These are phyloP conservation scores for Synchiropus splendidus DNA, from an alignment of 2,113 vertebrate species.

Conservation along the genomic window DNA sequence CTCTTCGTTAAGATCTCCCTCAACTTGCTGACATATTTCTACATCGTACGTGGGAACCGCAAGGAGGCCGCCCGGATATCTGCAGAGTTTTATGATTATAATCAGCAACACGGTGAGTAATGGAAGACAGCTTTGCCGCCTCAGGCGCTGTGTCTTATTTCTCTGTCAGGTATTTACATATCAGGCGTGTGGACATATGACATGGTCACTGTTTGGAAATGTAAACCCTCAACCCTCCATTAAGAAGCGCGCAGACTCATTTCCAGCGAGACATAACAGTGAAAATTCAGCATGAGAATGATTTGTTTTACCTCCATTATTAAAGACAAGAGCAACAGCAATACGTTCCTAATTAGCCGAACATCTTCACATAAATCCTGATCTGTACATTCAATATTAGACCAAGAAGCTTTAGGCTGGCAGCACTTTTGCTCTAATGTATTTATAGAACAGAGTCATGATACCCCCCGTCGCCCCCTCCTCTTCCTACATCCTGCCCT, in stretches of 20 bases:
- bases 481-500: slow-evolving; percentile 50
- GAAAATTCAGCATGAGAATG: too few species aligned
- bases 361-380: slow-evolving; percentile 31
- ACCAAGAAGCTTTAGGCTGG: slow-evolving; percentile 41
- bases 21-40: slow-evolving; percentile 90
- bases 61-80: slow-evolving; percentile 94
- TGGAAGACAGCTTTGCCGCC: too few species aligned
- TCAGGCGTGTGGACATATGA: too few species aligned
- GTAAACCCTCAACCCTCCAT: too few species aligned
- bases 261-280: too few species aligned
- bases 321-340: slow-evolving; percentile 17
- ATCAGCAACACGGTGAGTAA: slow-evolving; percentile 81
- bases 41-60: slow-evolving; percentile 90
- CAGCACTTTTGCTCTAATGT: slow-evolving; percentile 71
- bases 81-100: slow-evolving; percentile 86
- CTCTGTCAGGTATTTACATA: too few species aligned
- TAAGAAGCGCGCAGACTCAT: too few species aligned
- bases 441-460: slow-evolving; percentile 88
- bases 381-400: slow-evolving; percentile 37
- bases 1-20: slow-evolving; percentile 95
- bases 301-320: slow-evolving; percentile 8
- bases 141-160: too few species aligned
- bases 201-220: too few species aligned
- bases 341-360: slow-evolving; percentile 25
- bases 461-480: slow-evolving; percentile 22